phyloP scores from a whole-genome alignment of 2,797 vertebrate species.

The Pteropus rufus region DNA sequence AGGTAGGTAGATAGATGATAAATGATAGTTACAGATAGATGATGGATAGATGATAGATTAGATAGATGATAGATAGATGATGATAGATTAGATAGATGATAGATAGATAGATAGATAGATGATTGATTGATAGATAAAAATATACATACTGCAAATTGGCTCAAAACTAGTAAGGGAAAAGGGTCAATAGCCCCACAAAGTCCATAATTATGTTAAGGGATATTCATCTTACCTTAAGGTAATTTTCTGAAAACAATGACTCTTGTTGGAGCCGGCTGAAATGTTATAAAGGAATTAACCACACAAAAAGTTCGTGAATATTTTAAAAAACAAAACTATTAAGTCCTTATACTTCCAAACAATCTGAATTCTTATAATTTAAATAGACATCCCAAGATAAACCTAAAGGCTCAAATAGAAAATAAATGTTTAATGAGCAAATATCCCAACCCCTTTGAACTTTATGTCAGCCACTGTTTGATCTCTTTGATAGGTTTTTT shows the following conservation, averaged over 20 bases:
- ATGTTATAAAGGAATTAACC: background rate
- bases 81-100: too few relatives aligned
- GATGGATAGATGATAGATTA: too few relatives aligned
- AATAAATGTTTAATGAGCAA: background rate
- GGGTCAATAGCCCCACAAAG: background rate
- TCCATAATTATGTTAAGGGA: background rate
- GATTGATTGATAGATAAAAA: background rate
- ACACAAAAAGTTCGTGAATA: background rate
- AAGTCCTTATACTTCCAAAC: background rate
- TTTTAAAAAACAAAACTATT: conserved; percentile 1
- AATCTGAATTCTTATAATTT: background rate
- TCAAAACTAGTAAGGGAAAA: background rate
- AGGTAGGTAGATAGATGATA: too few relatives aligned
- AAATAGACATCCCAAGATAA: background rate
- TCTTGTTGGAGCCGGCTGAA: background rate
- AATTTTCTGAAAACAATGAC: background rate
- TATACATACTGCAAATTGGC: background rate
- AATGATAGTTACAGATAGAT: too few relatives aligned
- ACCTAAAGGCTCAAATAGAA: background rate
- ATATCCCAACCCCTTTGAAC: background rate
- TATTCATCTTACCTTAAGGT: background rate
- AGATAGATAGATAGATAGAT: too few relatives aligned
- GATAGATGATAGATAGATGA: too few relatives aligned
- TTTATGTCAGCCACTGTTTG: background rate
- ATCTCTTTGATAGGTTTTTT: background rate